Percentiles rank a stretch among this genome's conserved stretches.
Evolutionary conservation across 2,797 vertebrate species (phyloP).

Genomic region (Pseudomugil gertrudae): DNA sequence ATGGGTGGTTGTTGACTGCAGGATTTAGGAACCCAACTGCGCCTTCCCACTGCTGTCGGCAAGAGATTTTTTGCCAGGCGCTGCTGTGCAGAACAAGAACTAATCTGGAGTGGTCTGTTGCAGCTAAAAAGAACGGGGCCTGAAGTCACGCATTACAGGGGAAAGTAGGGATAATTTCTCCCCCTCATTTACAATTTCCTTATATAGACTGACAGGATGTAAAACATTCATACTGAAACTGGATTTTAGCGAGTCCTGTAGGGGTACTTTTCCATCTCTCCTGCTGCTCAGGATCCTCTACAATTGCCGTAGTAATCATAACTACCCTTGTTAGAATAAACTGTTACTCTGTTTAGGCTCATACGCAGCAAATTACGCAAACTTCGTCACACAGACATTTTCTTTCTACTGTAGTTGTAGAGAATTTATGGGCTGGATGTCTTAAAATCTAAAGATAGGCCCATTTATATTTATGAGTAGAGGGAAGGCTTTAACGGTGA

Average conservation of each 20-base stretch:
- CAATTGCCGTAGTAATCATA: neutral
- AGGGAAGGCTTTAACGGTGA: conserved; percentile 37
- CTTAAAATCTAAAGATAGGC: conserved; percentile 31
- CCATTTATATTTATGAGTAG: conserved; percentile 58
- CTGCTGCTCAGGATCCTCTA: neutral
- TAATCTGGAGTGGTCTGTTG: conserved; percentile 73
- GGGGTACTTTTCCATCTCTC: conserved; percentile 5
- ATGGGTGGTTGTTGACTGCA: conserved; percentile 63
- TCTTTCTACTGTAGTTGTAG: conserved; percentile 7
- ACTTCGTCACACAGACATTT: conserved; percentile 13
- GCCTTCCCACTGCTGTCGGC: conserved; percentile 61
- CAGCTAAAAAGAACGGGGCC: conserved; percentile 55
- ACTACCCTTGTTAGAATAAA: neutral
- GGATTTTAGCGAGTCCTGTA: neutral
- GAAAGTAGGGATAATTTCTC: conserved; percentile 45
- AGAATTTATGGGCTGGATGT: conserved; percentile 12
- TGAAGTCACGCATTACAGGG: conserved; percentile 51
- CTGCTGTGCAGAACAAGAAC: conserved; percentile 71
- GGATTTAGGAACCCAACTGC: conserved; percentile 66
- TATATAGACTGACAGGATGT: conserved; percentile 10
- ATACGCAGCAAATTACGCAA: neutral
- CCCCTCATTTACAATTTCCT: conserved; percentile 36
- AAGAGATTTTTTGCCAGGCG: conserved; percentile 57
- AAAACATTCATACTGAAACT: conserved; percentile 17
- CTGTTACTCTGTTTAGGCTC: neutral